Evolutionary conservation across 2,113 vertebrate species (phyloP), one percentile per base, ranked within the genome.

Genomic region (cat (Felis catus)): DNA sequence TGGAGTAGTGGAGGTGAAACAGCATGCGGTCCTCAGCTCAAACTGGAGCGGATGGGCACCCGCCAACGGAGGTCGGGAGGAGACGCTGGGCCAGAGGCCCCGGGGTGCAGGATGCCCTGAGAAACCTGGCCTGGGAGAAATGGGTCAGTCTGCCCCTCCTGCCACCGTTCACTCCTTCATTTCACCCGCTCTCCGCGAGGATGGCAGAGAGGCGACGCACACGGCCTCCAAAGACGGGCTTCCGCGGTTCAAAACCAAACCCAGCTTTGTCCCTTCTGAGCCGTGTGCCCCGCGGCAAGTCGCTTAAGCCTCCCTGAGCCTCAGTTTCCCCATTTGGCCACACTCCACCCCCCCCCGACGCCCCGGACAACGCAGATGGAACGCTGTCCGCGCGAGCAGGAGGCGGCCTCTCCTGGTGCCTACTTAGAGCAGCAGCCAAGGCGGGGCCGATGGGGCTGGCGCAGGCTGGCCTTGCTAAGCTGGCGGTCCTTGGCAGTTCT

Each of bases 1-100:
- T 70, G 74, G 71, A 61, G 41, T 10, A 31, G 25, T 92, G 91
- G 91, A 94, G 93, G 95, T 29, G 93, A 95, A 18, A 41, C 41
- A 36, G 12, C 11, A 14, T 7, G 33, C 15, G 0, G 29, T 45
- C 11, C 45, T 82, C 41, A 7, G 94, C 25, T 55, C 11, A 7
- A 15, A 5, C 1, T 5, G 36, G 65, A 61, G 58, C 21, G 39
- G 55, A 27, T 0, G 15, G 79, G 79, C 65, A 27, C 23, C 39
- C 53, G 65, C n/a, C 51, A 18, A 13, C 55, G 18, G 16, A 53
- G 45, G 15, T 5, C 11, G 18, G 45, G 78, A 88, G 33, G 48
- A 61, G 53, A 61, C 53, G 5, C 16, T 33, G n/a, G 82, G 33
- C 12, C n/a, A 8, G 15, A 55, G 39, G n/a, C 14, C 14, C 19